Evolutionary conservation across 2,113 vertebrate genomes (phyloP).

Genomic region (Physeter macrocephalus): DNA sequence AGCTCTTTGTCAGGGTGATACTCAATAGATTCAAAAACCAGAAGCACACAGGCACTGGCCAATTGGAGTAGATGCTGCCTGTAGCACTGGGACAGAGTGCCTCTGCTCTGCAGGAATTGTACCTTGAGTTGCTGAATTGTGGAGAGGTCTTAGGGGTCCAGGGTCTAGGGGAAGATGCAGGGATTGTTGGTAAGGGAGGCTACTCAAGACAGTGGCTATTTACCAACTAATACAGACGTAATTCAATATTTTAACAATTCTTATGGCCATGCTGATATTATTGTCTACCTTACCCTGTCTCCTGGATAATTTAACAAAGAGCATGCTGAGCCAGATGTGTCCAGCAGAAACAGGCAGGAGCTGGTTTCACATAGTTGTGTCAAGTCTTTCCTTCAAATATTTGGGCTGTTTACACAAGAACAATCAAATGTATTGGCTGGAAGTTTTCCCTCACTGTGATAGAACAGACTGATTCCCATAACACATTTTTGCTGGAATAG

Average conservation of each 20-base stretch:
- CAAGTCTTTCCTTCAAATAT: constrained; percentile 23
- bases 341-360: constrained; percentile 34
- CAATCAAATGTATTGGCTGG: constrained; percentile 48
- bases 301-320: background rate
- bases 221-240: background rate
- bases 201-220: background rate
- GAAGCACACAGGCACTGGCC: background rate
- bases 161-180: background rate
- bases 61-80: background rate
- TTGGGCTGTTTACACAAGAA: constrained; percentile 41
- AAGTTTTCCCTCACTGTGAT: constrained; percentile 34
- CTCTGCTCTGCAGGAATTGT: background rate
- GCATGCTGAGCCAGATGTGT: background rate
- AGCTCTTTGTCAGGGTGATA: background rate
- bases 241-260: background rate
- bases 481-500: constrained; percentile 22
- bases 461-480: constrained; percentile 41
- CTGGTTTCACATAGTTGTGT: constrained; percentile 37
- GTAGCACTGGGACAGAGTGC: background rate
- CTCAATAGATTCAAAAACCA: background rate
- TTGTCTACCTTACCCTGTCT: background rate
- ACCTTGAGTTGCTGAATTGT: background rate
- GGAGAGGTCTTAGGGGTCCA: background rate
- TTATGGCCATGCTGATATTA: background rate
- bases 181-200: background rate